These are phyloP conservation scores for Ooceraea biroi DNA, from an alignment of 1,140 invertebrate genomes.

Conservation along the genomic window DNA sequence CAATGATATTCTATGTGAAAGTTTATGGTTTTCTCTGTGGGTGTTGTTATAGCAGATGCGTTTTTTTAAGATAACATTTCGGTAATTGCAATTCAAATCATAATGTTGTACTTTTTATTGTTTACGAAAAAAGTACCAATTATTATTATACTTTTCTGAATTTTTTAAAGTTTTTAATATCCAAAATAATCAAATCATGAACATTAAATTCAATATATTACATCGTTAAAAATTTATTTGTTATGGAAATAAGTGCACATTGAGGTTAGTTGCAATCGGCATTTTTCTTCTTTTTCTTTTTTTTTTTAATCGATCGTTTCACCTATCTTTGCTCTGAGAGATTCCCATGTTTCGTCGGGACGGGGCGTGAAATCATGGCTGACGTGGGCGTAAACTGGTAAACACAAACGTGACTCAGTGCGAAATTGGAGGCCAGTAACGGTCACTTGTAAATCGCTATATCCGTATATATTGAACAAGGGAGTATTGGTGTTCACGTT, in stretches of 20 bases:
- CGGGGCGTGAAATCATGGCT: constrained; percentile 60
- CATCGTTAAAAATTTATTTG: constrained; percentile 18
- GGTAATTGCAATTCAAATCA: no score
- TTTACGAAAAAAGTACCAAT: no score
- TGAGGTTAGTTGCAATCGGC: constrained; percentile 15
- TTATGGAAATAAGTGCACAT: constrained; percentile 26
- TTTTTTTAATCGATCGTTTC: constrained; percentile 44
- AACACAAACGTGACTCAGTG: constrained; percentile 62
- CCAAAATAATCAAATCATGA: no score
- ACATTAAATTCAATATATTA: not conserved
- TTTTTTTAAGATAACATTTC: no score
- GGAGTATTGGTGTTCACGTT: constrained; percentile 28
- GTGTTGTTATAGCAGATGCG: not conserved
- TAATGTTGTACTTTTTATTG: no score
- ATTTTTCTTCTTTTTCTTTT: not conserved
- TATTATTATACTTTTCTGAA: not conserved
- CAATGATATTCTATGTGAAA: not conserved
- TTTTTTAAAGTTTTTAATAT: no score
- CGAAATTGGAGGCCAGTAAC: constrained; percentile 57
- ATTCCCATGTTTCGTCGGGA: constrained; percentile 49
- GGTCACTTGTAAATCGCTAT: constrained; percentile 58
- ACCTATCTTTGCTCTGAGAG: constrained; percentile 42
- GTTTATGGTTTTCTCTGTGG: not conserved
- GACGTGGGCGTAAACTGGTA: constrained; percentile 61
- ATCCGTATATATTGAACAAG: constrained; percentile 33